Evolutionary conservation across 2,113 vertebrate species (phyloP).

Genomic region (Phaethon lepturus): DNA sequence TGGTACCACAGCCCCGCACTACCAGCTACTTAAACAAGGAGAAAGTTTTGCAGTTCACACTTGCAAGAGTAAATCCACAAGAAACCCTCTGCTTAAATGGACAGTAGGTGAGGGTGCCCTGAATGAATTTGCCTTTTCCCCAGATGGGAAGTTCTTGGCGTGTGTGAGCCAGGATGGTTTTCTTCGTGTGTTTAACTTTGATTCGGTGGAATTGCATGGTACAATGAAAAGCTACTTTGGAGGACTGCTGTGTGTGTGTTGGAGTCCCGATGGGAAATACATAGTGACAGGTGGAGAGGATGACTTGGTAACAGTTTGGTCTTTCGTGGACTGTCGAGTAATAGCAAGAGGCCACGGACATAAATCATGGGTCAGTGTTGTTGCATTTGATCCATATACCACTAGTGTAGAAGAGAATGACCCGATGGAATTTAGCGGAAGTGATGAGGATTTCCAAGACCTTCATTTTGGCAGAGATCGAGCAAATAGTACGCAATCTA

Average conservation of each 20-base stretch:
- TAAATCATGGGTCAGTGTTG: conserved; percentile 98
- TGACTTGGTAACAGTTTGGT: conserved; percentile 98
- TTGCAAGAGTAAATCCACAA: conserved; percentile 98
- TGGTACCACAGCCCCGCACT: conserved; percentile 94
- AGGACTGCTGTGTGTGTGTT: conserved; percentile 96
- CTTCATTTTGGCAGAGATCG: conserved; percentile 90
- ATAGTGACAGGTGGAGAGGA: conserved; percentile 97
- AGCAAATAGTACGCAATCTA: conserved; percentile 93
- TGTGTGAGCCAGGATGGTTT: conserved; percentile 98
- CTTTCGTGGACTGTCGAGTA: conserved; percentile 92
- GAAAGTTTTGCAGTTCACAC: conserved; percentile 96
- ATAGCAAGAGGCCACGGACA: conserved; percentile 96
- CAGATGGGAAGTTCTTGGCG: conserved; percentile 95
- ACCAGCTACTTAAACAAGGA: conserved; percentile 98
- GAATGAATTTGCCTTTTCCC: conserved; percentile 98
- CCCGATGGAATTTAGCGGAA: conserved; percentile 94
- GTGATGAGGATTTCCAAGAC: conserved; percentile 97
- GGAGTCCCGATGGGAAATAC: conserved; percentile 97
- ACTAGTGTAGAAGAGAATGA: conserved; percentile 95
- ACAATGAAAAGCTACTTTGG: conserved; percentile 99
- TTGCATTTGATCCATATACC: conserved; percentile 96
- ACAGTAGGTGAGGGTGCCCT: conserved; percentile 96
- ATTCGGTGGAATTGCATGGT: conserved; percentile 94
- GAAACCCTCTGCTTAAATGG: conserved; percentile 97
- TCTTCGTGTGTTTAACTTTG: conserved; percentile 95